Conservation (phyloP, 2,888 invertebrate species). For the Drosophila mimica region DNA sequence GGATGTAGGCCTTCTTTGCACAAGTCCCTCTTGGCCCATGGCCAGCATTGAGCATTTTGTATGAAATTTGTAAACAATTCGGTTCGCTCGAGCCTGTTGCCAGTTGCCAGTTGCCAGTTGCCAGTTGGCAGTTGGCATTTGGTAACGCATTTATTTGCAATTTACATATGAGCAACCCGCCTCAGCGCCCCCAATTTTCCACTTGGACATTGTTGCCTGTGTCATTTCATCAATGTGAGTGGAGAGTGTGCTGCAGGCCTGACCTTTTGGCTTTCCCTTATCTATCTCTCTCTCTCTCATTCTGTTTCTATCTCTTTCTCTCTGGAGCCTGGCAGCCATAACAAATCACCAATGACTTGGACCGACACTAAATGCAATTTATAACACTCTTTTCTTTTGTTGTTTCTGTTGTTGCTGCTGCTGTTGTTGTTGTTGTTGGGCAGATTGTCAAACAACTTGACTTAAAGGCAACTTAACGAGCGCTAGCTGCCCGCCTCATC, state of each 20-base stretch:
- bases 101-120: constrained; percentile 18
- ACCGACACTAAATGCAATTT: constrained; percentile 78
- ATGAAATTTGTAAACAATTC: constrained; percentile 81
- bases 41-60: constrained; percentile 57
- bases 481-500: constrained; percentile 45
- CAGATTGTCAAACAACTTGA: constrained; percentile 78
- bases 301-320: neutral
- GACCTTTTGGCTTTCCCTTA: constrained; percentile 49
- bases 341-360: constrained; percentile 77
- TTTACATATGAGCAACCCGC: constrained; percentile 49
- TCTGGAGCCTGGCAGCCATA: constrained; percentile 60
- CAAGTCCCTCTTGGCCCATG: constrained; percentile 24
- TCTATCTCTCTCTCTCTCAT: neutral
- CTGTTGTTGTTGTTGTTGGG: constrained; percentile 17
- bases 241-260: constrained; percentile 13
- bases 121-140: constrained; percentile 36
- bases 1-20: constrained; percentile 37
- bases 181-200: neutral
- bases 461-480: constrained; percentile 77
- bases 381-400: constrained; percentile 66
- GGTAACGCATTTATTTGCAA: constrained; percentile 50
- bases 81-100: constrained; percentile 19
- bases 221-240: constrained; percentile 71
- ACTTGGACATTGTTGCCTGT: constrained; percentile 40
- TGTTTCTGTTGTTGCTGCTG: neutral